phyloP scores from a whole-genome alignment of 2,113 vertebrate species.

The Eira barbara region DNA sequence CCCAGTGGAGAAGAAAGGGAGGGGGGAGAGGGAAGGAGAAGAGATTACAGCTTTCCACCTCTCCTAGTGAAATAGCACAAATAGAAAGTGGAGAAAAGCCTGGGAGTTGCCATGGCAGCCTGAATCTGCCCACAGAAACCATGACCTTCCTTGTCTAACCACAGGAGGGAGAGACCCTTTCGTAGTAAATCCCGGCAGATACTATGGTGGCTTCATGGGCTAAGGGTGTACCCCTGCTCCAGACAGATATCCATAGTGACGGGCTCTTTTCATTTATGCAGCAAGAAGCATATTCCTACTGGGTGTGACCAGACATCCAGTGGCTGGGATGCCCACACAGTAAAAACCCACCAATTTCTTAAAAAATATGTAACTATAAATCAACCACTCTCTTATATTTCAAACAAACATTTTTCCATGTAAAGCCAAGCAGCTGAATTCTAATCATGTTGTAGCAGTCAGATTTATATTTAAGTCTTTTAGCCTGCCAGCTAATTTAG shows the following conservation, averaged over 20 bases:
- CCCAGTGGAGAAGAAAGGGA: neutral
- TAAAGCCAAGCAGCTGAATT: slow-evolving; percentile 28
- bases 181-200: neutral
- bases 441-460: neutral
- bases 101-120: neutral
- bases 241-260: neutral
- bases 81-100: neutral
- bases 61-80: neutral
- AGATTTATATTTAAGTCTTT: slow-evolving; percentile 13
- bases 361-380: slow-evolving; percentile 2
- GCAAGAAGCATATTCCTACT: neutral
- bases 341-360: slow-evolving; percentile 13
- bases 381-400: neutral
- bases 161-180: neutral
- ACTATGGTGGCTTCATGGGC: neutral
- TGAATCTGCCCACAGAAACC: neutral
- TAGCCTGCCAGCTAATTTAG: slow-evolving; percentile 25
- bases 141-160: neutral
- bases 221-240: neutral
- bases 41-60: neutral
- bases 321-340: neutral
- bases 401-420: neutral
- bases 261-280: neutral
- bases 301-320: neutral
- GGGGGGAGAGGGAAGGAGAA: neutral